Evolutionary conservation across 2,888 invertebrate genomes (phyloP), one percentile per base, ranked within the genome.

Genomic region (Teinopalpus imperialis): DNA sequence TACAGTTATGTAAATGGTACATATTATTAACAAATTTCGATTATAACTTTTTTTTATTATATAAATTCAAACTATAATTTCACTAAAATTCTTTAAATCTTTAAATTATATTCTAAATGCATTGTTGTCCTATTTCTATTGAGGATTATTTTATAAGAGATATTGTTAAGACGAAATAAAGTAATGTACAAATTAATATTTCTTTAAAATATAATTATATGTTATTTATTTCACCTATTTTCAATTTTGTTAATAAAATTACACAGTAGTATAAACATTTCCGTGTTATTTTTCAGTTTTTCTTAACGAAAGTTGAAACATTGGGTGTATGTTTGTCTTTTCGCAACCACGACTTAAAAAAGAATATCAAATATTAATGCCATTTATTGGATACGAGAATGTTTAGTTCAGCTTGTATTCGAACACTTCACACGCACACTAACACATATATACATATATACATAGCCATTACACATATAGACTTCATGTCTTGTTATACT

Each of bases 141-240:
- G 70, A 74, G 63, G 61, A 69, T 63, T 74, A 71, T 72, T 76
- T 72, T 76, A 55, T 78, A 74, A 76, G 63, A 61, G 57, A 57
- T 46, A 46, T 35, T 20, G 13, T 40, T 46, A 40, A 46, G 34
- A 37, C 7, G 29, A 40, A 74, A 69, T 74, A 73, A 77, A 74
- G 67, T 76, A 82, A 81, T 88, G 87, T 88, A 88, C 87, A 88
- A 87, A 86, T 81, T 78, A 83, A 82, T 85, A 80, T 73, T 79
- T 83, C 77, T 69, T 80, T 75, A 75, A 81, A 81, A 73, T 81
- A 80, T 83, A 80, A 77, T 78, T 53, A 56, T 57, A 81, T 81
- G 83, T 87, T 87, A 87, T 87, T 86, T 87, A 86, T 87, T 87
- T 79, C 77, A 78, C 67, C 68, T 79, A 82, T 80, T 79, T 78